Conservation (phyloP, 2,113 vertebrate genomes). For the Gavia stellata region DNA sequence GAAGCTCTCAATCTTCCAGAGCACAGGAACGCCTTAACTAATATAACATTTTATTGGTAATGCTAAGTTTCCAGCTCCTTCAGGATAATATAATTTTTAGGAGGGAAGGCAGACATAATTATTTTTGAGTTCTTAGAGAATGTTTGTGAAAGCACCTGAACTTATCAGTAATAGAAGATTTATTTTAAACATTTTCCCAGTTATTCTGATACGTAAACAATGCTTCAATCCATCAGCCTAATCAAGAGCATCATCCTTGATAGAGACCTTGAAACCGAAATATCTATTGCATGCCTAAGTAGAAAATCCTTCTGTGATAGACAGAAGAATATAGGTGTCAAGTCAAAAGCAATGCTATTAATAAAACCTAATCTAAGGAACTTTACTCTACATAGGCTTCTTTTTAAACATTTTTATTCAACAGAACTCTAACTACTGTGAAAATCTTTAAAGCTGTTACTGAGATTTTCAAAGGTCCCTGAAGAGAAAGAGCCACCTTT, state of each 20-base stretch:
- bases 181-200: background rate
- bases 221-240: background rate
- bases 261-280: background rate
- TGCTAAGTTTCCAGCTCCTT: background rate
- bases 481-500: background rate
- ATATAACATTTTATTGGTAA: background rate
- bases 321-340: background rate
- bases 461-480: background rate
- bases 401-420: background rate
- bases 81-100: background rate
- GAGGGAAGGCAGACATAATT: background rate
- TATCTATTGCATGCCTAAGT: background rate
- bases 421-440: background rate
- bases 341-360: background rate
- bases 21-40: background rate
- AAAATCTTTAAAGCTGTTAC: background rate
- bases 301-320: background rate
- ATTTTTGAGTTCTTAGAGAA: background rate
- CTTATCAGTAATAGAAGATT: background rate
- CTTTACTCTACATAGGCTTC: background rate
- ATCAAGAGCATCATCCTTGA: background rate
- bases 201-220: background rate
- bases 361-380: background rate
- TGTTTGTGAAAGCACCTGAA: background rate
- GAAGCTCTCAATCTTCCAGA: background rate